Percentiles rank a stretch among this genome's conserved stretches.
Evolutionary conservation across 2,888 invertebrate species (phyloP).

Genomic region (Autographa pulchrina): DNA sequence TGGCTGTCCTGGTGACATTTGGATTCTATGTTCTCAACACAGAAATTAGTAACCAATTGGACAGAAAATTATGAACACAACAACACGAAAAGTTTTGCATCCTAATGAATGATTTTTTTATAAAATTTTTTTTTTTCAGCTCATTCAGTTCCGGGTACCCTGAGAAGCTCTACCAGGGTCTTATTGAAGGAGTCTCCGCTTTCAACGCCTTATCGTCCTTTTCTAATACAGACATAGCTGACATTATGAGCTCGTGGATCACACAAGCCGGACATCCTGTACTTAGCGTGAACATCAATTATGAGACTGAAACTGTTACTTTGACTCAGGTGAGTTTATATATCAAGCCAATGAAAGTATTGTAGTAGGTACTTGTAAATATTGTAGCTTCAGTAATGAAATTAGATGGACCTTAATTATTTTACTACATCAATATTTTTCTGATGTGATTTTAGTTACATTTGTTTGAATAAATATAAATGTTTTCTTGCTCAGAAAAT

Average conservation of each 20-base stretch:
- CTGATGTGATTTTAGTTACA: no score
- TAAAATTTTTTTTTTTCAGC: conserved; percentile 64
- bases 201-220: conserved; percentile 70
- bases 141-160: conserved; percentile 84
- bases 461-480: no score
- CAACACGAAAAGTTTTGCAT: no score
- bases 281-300: conserved; percentile 76
- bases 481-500: no score
- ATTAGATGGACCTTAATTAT: no score
- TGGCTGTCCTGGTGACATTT: no score
- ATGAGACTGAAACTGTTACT: conserved; percentile 69
- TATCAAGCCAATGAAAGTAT: no score
- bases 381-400: no score
- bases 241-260: conserved; percentile 82
- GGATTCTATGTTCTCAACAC: no score
- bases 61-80: no score
- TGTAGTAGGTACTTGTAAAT: no score
- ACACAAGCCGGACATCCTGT: conserved; percentile 81
- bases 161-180: conserved; percentile 81
- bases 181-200: conserved; percentile 75
- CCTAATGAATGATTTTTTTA: background rate
- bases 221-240: conserved; percentile 65
- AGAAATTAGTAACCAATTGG: background rate
- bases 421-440: no score
- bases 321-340: conserved; percentile 74